Percentiles rank a stretch among this genome's conserved stretches.
These are phyloP conservation scores for Heliothis subflexa DNA, from an alignment of 1,140 invertebrate species.

Conservation along the genomic window DNA sequence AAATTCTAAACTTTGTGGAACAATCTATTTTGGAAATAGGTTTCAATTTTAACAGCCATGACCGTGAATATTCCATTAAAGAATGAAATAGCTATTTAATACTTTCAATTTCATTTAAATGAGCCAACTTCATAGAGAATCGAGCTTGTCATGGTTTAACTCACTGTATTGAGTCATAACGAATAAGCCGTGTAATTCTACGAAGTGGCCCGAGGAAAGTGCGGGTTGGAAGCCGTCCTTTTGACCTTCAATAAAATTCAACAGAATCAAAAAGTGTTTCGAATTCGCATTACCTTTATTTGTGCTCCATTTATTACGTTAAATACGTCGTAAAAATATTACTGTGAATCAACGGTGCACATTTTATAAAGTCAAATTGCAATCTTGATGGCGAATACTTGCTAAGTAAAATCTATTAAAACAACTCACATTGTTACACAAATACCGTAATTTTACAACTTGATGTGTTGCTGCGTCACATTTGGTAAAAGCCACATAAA, in stretches of 20 bases:
- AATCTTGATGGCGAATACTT: background rate
- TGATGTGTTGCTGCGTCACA: conserved; percentile 8
- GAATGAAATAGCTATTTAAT: conserved; percentile 7
- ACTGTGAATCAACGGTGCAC: background rate
- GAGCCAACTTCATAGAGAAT: conserved; percentile 55
- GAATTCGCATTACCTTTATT: background rate
- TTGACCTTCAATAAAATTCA: conserved; percentile 27
- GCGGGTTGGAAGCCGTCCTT: conserved; percentile 50
- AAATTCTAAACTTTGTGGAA: too few relatives aligned
- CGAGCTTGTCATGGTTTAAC: conserved; percentile 55
- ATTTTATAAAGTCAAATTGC: background rate
- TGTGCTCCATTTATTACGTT: background rate
- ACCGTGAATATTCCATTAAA: conserved; percentile 2
- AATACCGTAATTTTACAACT: conserved; percentile 18
- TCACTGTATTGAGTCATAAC: conserved; percentile 61
- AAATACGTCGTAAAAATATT: background rate
- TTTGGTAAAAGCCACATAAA: conserved; percentile 39
- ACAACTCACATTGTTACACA: conserved; percentile 11
- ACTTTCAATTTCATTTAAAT: conserved; percentile 62
- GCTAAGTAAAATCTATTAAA: conserved; percentile 1
- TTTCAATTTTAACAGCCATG: background rate
- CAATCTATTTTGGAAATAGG: too few relatives aligned
- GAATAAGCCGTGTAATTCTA: conserved; percentile 72
- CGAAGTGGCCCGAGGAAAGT: conserved; percentile 69
- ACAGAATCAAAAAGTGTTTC: conserved; percentile 16